Conservation (phyloP, 2,113 vertebrate genomes). For the Python bivittatus region DNA sequence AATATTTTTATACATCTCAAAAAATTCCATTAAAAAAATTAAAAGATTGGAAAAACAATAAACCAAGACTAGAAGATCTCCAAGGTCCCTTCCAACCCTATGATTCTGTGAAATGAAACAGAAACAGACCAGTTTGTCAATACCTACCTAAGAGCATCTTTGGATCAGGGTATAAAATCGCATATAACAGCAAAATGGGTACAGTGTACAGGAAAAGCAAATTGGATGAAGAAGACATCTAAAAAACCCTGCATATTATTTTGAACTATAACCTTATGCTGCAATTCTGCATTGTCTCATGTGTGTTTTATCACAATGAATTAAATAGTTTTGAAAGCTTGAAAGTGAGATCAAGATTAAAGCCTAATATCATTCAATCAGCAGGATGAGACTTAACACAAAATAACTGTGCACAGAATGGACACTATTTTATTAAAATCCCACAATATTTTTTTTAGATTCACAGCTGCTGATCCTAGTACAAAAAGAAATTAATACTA, state of each 20-base stretch:
- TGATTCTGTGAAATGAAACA: no score
- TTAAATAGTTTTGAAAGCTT: background rate
- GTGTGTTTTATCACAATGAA: background rate
- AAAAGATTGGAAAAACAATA: background rate
- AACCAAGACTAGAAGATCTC: background rate
- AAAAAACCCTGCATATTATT: background rate
- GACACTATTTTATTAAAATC: background rate
- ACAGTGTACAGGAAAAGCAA: background rate
- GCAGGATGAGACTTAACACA: constrained; percentile 31
- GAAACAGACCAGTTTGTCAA: background rate
- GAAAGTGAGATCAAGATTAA: background rate
- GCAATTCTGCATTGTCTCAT: background rate
- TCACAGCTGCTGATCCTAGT: constrained; percentile 48
- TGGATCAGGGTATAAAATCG: background rate
- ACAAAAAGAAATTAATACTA: constrained; percentile 64
- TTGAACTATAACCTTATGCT: background rate
- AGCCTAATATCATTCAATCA: constrained; percentile 47
- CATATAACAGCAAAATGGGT: background rate
- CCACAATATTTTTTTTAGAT: constrained; percentile 45
- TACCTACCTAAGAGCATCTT: background rate
- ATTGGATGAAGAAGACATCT: background rate
- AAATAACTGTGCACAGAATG: background rate
- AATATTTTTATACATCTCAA: background rate
- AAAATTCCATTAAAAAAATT: background rate
- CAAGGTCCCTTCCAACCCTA: no score